Evolutionary conservation across 92 coral and sea anemone genomes (phyloP).

Genomic region (Epizoanthus fatuus): DNA sequence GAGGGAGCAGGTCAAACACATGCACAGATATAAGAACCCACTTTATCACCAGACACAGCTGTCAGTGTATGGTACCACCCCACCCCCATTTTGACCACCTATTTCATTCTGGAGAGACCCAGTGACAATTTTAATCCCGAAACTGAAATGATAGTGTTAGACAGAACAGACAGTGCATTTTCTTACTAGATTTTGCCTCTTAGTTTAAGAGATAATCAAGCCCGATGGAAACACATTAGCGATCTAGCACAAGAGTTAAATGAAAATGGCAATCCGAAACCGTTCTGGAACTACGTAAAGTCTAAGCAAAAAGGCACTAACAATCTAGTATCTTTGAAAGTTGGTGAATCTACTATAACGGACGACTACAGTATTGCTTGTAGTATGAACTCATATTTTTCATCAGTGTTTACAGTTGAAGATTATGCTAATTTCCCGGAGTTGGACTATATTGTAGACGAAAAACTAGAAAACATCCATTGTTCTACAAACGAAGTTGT

Average conservation of each 20-base stretch:
- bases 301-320: constrained; percentile 33
- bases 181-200: no score
- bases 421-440: constrained; percentile 53
- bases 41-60: no score
- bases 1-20: no score
- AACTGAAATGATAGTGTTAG: no score
- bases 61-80: no score
- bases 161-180: no score
- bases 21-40: no score
- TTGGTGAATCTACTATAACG: constrained; percentile 42
- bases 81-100: no score
- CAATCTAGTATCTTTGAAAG: constrained; percentile 47
- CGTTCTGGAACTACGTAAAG: constrained; percentile 21
- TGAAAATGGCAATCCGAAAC: constrained; percentile 30
- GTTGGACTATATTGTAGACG: constrained; percentile 35
- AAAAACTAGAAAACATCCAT: constrained; percentile 51
- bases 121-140: no score
- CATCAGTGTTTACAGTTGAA: constrained; percentile 64
- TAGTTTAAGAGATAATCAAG: neutral
- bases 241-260: constrained; percentile 35
- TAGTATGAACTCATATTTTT: constrained; percentile 63
- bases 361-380: constrained; percentile 55
- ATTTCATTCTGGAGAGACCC: no score
- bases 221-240: constrained; percentile 25
- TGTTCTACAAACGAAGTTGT: constrained; percentile 62